Percentiles rank a stretch among this genome's conserved stretches.
phyloP scores from a whole-genome alignment of 2,888 invertebrate genomes.

The Salticus scenicus region DNA sequence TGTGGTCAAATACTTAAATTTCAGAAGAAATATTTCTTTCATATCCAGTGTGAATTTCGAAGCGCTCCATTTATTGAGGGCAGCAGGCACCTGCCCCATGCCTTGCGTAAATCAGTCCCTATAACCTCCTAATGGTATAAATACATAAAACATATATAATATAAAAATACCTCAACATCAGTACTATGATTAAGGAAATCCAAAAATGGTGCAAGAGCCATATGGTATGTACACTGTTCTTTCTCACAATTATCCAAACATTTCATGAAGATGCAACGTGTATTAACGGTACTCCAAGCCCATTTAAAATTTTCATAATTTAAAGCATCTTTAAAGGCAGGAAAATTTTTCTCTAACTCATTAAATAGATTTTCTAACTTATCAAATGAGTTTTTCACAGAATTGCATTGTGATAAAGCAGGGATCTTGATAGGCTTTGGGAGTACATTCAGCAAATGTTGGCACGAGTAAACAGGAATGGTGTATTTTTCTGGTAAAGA shows the following conservation, averaged over 20 bases:
- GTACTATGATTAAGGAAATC: conserved; percentile 89
- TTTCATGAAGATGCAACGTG: conserved; percentile 85
- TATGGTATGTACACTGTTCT: conserved; percentile 35
- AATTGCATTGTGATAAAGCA: conserved; percentile 13
- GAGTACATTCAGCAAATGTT: background rate
- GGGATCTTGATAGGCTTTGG: conserved; percentile 13
- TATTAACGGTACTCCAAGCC: conserved; percentile 90
- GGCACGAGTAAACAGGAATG: conserved; percentile 34
- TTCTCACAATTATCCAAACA: conserved; percentile 75
- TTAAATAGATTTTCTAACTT: conserved; percentile 20
- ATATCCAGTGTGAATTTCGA: no score
- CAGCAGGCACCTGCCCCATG: no score
- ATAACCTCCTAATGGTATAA: no score
- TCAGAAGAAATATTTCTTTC: no score
- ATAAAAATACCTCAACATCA: conserved; percentile 58
- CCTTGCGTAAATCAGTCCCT: no score
- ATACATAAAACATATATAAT: no score
- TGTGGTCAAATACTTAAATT: no score
- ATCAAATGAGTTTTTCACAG: conserved; percentile 21
- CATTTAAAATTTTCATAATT: conserved; percentile 81
- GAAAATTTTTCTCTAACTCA: conserved; percentile 75
- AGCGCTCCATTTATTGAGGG: no score
- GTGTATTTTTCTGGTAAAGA: conserved; percentile 73
- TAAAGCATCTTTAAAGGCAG: conserved; percentile 79
- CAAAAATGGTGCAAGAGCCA: conserved; percentile 88